Evolutionary conservation across 2,113 vertebrate genomes (phyloP).

Genomic region (Phaetusa simplex): DNA sequence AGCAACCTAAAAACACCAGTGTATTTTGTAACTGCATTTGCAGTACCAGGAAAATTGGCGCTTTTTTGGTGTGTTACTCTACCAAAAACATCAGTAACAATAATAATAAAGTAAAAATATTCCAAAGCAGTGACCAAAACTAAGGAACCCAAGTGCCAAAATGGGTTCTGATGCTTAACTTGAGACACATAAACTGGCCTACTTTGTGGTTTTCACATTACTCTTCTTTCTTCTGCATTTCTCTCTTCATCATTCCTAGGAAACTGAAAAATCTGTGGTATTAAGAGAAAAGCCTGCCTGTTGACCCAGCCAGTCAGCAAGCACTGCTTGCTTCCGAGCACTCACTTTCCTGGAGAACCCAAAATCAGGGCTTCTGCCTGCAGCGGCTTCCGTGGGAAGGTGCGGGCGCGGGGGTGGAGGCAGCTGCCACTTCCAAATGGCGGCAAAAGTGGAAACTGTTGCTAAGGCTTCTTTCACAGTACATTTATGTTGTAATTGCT

Average conservation of each 20-base stretch:
- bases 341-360: neutral
- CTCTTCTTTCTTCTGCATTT: neutral
- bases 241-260: neutral
- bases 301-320: neutral
- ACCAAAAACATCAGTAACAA: neutral
- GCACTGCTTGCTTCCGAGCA: neutral
- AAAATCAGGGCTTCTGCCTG: neutral
- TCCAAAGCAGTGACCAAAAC: neutral
- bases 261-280: neutral
- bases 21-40: neutral
- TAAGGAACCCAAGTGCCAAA: neutral
- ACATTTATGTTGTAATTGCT: neutral
- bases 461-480: neutral
- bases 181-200: neutral
- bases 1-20: neutral
- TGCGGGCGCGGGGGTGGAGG: neutral
- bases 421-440: neutral
- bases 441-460: neutral
- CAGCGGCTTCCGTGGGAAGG: neutral
- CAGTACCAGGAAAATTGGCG: neutral
- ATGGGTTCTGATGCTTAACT: neutral
- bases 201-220: neutral
- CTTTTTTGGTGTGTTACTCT: neutral
- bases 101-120: neutral
- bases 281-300: neutral